A percentile compares a stretch with the other conserved stretches of the same genome.
phyloP scores from a whole-genome alignment of 1,140 invertebrate genomes.

The Frieseomelitta varia region DNA sequence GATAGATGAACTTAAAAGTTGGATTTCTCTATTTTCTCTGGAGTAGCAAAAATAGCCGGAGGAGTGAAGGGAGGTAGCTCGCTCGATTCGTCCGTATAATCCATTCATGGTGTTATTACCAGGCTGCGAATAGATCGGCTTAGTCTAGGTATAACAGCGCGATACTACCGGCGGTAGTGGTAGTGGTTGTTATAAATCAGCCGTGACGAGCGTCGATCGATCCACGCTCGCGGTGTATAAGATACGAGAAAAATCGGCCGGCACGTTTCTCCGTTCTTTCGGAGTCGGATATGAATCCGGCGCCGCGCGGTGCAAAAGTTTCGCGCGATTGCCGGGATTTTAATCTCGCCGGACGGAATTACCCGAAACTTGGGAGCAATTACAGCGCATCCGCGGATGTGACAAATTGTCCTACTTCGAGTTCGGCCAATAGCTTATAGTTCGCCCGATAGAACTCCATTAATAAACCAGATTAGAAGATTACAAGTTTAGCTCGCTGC shows the following conservation, averaged over 20 bases:
- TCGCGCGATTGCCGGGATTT: background rate
- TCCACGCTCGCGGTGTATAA: background rate
- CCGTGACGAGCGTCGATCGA: slow-evolving; percentile 10
- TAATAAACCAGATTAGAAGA: slow-evolving; percentile 52
- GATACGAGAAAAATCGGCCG: slow-evolving; percentile 13
- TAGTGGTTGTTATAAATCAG: slow-evolving; percentile 34
- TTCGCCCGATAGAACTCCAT: slow-evolving; percentile 33
- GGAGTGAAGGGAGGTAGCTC: too few relatives aligned
- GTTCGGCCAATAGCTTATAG: slow-evolving; percentile 29
- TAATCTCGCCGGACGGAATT: slow-evolving; percentile 1
- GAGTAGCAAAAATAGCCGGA: background rate
- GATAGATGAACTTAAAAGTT: slow-evolving; percentile 5
- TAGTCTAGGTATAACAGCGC: background rate
- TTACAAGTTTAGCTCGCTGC: slow-evolving; percentile 33
- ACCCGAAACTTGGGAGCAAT: background rate
- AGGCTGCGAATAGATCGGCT: slow-evolving; percentile 15
- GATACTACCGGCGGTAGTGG: slow-evolving; percentile 8
- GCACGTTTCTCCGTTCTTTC: background rate
- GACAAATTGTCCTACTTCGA: slow-evolving; percentile 44
- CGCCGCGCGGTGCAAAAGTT: background rate
- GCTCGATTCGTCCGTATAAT: slow-evolving; percentile 16
- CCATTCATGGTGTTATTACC: background rate
- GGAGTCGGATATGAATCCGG: background rate
- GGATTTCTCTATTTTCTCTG: background rate
- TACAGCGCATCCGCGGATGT: background rate